Evolutionary conservation across 2,113 vertebrate species (phyloP).

Genomic region (Peromyscus polionotus): DNA sequence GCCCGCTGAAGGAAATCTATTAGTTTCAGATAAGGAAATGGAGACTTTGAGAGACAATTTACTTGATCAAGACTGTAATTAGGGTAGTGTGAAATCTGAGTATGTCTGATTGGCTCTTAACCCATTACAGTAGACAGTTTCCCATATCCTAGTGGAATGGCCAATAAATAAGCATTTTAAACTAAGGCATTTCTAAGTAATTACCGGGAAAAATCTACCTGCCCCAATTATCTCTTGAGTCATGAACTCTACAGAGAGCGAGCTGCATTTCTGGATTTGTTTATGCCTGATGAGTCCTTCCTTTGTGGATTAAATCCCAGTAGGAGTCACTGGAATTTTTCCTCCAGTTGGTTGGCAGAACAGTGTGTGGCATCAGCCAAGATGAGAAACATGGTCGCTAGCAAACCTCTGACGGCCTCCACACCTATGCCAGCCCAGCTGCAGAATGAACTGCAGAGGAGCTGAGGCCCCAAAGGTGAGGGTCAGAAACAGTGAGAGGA

Average conservation of each 20-base stretch:
- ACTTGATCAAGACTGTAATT: not conserved
- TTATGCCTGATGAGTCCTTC: constrained; percentile 25
- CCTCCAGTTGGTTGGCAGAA: not conserved
- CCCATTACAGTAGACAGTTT: not conserved
- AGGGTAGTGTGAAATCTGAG: not conserved
- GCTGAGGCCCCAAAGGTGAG: not conserved
- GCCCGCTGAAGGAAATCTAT: not conserved
- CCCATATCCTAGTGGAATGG: not conserved
- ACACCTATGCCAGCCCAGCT: not conserved
- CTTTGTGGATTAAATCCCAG: constrained; percentile 58
- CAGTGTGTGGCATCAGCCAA: not conserved
- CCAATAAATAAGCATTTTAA: constrained; percentile 21
- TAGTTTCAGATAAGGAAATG: constrained; percentile 39
- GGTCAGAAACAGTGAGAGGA: not conserved
- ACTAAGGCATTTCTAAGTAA: constrained; percentile 24
- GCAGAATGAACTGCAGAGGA: not conserved
- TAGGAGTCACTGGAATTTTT: constrained; percentile 5
- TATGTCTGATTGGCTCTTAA: not conserved
- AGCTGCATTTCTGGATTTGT: constrained; percentile 50
- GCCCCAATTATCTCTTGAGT: constrained; percentile 33
- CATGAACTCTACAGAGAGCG: constrained; percentile 32
- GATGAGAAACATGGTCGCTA: not conserved
- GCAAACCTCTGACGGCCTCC: not conserved
- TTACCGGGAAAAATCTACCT: not conserved
- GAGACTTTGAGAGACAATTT: not conserved